Conservation (phyloP, 2,797 vertebrate species). For the Vireo griseus region DNA sequence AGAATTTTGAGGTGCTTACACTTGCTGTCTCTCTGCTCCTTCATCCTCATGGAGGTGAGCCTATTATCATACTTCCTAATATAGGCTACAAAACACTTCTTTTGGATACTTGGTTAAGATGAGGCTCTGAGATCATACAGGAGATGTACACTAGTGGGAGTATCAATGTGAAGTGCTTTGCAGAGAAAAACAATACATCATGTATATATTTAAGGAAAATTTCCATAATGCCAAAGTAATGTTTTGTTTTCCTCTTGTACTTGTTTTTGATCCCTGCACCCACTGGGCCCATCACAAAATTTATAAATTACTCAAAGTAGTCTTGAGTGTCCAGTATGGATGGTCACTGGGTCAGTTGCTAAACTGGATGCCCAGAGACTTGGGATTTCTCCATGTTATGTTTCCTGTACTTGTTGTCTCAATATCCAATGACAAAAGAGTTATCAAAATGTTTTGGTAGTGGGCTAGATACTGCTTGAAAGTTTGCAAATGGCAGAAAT, state of each 20-base stretch:
- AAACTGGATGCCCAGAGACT: neutral
- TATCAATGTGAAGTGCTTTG: neutral
- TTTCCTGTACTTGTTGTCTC: neutral
- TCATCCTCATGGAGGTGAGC: neutral
- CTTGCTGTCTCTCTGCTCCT: neutral
- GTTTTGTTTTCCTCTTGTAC: neutral
- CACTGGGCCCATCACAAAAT: fast-evolving
- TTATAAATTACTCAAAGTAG: neutral
- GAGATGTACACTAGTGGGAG: neutral
- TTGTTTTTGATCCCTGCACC: neutral
- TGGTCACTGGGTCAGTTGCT: neutral
- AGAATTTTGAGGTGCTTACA: neutral
- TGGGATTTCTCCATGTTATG: neutral
- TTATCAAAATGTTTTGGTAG: neutral
- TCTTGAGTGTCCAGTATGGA: neutral
- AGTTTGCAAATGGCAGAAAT: neutral
- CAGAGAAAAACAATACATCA: neutral
- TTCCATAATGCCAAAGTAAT: neutral
- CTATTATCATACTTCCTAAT: neutral
- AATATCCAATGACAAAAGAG: neutral
- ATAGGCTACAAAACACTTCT: neutral
- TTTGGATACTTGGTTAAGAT: neutral
- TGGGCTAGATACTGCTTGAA: neutral
- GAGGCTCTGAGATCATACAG: neutral
- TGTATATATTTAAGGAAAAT: neutral